Base-by-base conservation (phyloP, 2,797 vertebrate species). In the Oryzias dopingdopingensis region DNA sequence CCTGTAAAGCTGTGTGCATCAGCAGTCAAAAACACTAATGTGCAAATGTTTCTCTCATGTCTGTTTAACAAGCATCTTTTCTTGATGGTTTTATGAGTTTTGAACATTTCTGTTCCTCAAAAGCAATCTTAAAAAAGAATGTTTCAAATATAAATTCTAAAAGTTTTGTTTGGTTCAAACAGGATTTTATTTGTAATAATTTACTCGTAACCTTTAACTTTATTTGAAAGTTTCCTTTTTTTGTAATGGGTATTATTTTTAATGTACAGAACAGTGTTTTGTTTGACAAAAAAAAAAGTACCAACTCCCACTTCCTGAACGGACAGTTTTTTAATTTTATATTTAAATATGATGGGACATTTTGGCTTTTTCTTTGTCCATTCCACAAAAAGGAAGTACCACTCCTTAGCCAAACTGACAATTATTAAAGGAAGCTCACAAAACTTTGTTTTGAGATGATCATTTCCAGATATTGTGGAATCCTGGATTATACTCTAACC, bases 21-120 rank as follows among this genome's bases (percentile, higher is more conserved):
- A 37, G 10, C 12, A 37, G 32, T 37, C 32, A 37, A 37, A 37
- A 37, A 37, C 26, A 7, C 26, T 1, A 26, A 46, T 61, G 62
- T 57, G 24, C 42, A 16, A n/a, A 14, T 37, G 20, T 32, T 32
- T 22, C 15, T 40, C 42, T 62, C 48, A 32, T 41, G 6, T 23
- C 26, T 41, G n/a, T 58, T 70, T 59, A 26, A 59, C 44, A 37
- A 37, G 12, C 32, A 37, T 56, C 47, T 22, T 50, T 17, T 72
- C 22, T 53, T 52, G 41, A 77, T 17, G 45, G 70, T 77, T 55
- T 81, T 76, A 83, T 60, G 69, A 78, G 80, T 82, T 78, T 58
- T 69, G 67, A 67, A 76, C 62, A 60, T 65, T 74, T 79, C 72
- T 58, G 44, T 79, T 79, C 43, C 58, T 61, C 17, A 72, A 68